Evolutionary conservation across 1,140 invertebrate genomes (phyloP).

Genomic region (Cecropterus lyciades): DNA sequence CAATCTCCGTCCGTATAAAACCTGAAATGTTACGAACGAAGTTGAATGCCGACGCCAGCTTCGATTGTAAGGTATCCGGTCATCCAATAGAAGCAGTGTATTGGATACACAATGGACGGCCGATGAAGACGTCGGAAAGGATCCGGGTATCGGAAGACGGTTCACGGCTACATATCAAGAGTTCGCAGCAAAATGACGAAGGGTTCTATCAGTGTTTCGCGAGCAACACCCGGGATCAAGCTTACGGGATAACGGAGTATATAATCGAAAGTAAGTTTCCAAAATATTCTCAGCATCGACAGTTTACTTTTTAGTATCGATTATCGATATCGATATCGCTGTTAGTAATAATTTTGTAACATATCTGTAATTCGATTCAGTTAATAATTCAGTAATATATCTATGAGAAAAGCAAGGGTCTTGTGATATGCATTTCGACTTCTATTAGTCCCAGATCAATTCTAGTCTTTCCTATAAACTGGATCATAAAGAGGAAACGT

Average conservation of each 20-base stretch:
- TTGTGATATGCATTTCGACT: too few relatives aligned
- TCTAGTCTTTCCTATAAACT: too few relatives aligned
- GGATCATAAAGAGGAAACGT: too few relatives aligned
- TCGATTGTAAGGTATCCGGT: conserved; percentile 94
- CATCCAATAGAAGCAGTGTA: conserved; percentile 91
- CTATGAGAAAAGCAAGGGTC: too few relatives aligned
- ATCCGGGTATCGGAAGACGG: conserved; percentile 84
- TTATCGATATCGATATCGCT: too few relatives aligned
- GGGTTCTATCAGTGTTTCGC: conserved; percentile 97
- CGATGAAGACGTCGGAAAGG: conserved; percentile 85
- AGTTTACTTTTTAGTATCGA: too few relatives aligned
- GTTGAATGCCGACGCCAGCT: conserved; percentile 91
- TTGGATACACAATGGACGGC: conserved; percentile 93
- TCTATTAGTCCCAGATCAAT: too few relatives aligned
- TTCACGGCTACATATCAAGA: conserved; percentile 86
- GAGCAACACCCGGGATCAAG: conserved; percentile 93
- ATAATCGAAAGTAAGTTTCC: conserved; percentile 90
- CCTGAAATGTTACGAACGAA: conserved; percentile 91
- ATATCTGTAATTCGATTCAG: too few relatives aligned
- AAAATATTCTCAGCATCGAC: too few relatives aligned
- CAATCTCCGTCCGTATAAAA: conserved; percentile 89
- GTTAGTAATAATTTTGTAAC: too few relatives aligned
- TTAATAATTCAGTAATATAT: too few relatives aligned
- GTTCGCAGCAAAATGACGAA: conserved; percentile 90
- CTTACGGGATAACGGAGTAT: conserved; percentile 92